Evolutionary conservation across 1,140 invertebrate species (phyloP).

Genomic region (Aethina tumida): DNA sequence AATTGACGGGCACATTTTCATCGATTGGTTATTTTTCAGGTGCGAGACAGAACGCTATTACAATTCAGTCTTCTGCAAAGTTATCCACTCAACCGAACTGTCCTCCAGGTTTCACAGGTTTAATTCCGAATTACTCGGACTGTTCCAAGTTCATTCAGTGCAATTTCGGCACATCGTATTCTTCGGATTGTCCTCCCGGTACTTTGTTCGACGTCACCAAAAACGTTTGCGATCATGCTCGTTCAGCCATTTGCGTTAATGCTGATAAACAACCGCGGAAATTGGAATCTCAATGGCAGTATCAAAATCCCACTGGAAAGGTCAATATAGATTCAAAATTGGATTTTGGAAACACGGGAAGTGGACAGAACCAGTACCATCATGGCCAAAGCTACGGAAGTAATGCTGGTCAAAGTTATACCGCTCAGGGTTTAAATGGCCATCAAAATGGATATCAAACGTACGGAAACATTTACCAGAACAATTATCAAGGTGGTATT

Average conservation of each 20-base stretch:
- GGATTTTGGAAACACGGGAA: too few relatives aligned
- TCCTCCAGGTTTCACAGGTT: slow-evolving; percentile 40
- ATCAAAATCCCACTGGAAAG: not conserved
- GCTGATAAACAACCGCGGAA: too few relatives aligned
- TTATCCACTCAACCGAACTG: slow-evolving; percentile 30
- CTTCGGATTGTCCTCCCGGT: slow-evolving; percentile 53
- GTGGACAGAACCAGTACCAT: not conserved
- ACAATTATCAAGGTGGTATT: too few relatives aligned
- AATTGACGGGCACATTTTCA: not conserved
- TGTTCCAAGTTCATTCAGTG: slow-evolving; percentile 60
- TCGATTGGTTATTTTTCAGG: slow-evolving; percentile 1
- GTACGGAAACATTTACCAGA: too few relatives aligned
- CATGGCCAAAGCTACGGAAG: not conserved
- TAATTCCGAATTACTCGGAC: slow-evolving; percentile 49
- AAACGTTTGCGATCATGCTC: slow-evolving; percentile 50
- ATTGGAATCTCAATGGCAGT: not conserved
- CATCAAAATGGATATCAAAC: too few relatives aligned
- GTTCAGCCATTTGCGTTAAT: slow-evolving; percentile 41
- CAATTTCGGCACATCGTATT: slow-evolving; percentile 42
- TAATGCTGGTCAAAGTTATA: not conserved
- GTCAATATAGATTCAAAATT: not conserved
- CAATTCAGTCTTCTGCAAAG: slow-evolving; percentile 5
- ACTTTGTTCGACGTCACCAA: slow-evolving; percentile 50
- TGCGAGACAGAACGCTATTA: not conserved
- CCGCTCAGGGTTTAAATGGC: too few relatives aligned